Evolutionary conservation across 2,888 invertebrate genomes (phyloP).

Genomic region (Atherix ibis): DNA sequence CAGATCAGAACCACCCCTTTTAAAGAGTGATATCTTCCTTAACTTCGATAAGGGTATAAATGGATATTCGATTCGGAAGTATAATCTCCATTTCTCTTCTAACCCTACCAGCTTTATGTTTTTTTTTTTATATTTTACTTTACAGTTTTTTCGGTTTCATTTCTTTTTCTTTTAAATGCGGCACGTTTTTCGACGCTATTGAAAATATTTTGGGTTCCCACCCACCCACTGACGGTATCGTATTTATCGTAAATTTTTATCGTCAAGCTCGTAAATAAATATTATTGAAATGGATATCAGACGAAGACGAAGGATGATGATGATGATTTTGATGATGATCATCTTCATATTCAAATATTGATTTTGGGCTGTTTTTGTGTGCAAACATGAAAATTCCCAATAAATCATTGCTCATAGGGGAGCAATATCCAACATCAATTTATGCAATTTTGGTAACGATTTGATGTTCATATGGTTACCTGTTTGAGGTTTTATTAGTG

Average conservation of each 20-base stretch:
- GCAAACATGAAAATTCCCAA: conserved; percentile 1
- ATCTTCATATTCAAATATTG: conserved; percentile 11
- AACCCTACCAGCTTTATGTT: too few species aligned
- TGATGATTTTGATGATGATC: conserved; percentile 7
- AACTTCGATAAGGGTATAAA: too few species aligned
- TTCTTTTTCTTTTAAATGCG: not conserved
- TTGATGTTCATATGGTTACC: too few species aligned
- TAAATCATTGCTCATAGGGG: conserved; percentile 9
- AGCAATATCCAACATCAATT: conserved; percentile 7
- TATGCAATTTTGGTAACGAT: conserved; percentile 7
- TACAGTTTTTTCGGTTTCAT: not conserved
- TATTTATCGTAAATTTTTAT: conserved; percentile 10
- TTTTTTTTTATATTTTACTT: too few species aligned
- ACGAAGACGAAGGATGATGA: too few species aligned
- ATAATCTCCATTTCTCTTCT: too few species aligned
- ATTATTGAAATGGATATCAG: conserved; percentile 9
- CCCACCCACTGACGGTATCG: not conserved
- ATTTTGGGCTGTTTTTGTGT: conserved; percentile 3
- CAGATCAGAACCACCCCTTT: too few species aligned
- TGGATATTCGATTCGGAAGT: too few species aligned
- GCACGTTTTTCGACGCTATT: not conserved
- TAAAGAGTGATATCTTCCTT: too few species aligned
- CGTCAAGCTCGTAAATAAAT: conserved; percentile 6
- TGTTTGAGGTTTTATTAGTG: too few species aligned
- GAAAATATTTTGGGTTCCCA: not conserved